Base-by-base conservation (phyloP, 2,797 vertebrate species). In the Rhyacichthys aspro region DNA sequence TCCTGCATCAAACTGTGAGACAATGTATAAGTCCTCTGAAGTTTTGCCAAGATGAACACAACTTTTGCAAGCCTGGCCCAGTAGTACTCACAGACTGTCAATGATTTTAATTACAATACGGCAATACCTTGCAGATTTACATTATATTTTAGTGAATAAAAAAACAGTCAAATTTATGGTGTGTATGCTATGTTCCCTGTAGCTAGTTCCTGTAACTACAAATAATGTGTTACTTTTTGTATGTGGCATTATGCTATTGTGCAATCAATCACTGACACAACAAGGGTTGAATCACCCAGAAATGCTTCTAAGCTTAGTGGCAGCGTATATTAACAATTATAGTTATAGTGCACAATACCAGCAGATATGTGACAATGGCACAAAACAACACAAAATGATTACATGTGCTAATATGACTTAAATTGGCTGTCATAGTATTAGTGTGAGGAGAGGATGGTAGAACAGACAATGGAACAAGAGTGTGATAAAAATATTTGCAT, bases 321-420 rank as follows among this genome's bases (percentile, higher is more conserved):
- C 23, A 60, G 23, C 54, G 53, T 14, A 52, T 37, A 63, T 41
- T 60, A 41, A 80, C 36, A 86, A 32, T 79, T 28, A 79, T 58
- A 72, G 71, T 86, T n/a, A 58, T 2, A 28, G 23, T 38, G 37
- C 10, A 57, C 61, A 52, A 81, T 63, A 68, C 82, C 75, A 57
- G 67, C 57, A 60, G 78, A 83, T 11, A 38, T 38, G 9, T 11
- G 12, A 11, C 83, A 61, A 87, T 73, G 39, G 87, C 79, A 84
- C 54, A 74, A 70, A 79, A 81, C 59, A 61, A 67, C 59, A 81
- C 48, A 69, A 48, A 38, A 64, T 67, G 49, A 78, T 49, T 17
- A 66, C 33, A 87, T 81, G 68, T 86, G 87, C 86, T 79, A 66
- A 89, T 85, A 52, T 37, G 54, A 44, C 50, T 70, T 55, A 74